These are phyloP conservation scores for Mythimna lalbum DNA, from an alignment of 2,888 invertebrate species.

Conservation along the genomic window DNA sequence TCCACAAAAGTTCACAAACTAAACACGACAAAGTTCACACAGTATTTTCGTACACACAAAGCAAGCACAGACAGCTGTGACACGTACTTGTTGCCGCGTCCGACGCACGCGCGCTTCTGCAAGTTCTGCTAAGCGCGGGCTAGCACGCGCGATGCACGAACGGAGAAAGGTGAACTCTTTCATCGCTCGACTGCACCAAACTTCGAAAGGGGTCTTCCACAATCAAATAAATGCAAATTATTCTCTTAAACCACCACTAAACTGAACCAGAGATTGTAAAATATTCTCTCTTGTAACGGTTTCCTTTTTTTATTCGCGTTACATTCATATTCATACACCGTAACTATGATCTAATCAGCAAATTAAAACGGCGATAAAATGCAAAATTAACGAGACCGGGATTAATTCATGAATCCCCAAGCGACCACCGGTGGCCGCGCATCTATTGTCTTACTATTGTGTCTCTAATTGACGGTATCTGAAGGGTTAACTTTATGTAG, in stretches of 20 bases:
- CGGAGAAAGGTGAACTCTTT: conserved; percentile 64
- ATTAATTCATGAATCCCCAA: no score
- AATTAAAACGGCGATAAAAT: conserved; percentile 60
- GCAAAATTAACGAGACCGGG: conserved; percentile 61
- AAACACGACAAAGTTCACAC: conserved; percentile 61
- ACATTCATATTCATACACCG: conserved; percentile 54
- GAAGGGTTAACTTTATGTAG: conserved; percentile 33
- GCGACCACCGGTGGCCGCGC: no score
- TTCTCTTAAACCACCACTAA: conserved; percentile 32
- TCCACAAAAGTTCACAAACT: conserved; percentile 53
- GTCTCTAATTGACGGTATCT: no score
- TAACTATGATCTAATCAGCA: conserved; percentile 64
- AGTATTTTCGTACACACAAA: conserved; percentile 49
- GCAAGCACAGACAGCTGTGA: conserved; percentile 44
- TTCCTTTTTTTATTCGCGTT: conserved; percentile 42
- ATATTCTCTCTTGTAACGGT: conserved; percentile 53
- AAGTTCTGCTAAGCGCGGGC: conserved; percentile 19
- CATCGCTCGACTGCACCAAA: conserved; percentile 55
- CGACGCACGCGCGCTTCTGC: conserved; percentile 54
- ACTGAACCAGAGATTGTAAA: conserved; percentile 45
- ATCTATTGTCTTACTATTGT: no score
- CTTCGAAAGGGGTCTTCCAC: conserved; percentile 56
- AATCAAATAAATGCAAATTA: conserved; percentile 48
- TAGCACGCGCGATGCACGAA: conserved; percentile 39
- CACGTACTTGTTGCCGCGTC: conserved; percentile 37